These are phyloP conservation scores for Bruchidius siliquastri DNA, from an alignment of 2,888 invertebrate genomes.

Conservation along the genomic window DNA sequence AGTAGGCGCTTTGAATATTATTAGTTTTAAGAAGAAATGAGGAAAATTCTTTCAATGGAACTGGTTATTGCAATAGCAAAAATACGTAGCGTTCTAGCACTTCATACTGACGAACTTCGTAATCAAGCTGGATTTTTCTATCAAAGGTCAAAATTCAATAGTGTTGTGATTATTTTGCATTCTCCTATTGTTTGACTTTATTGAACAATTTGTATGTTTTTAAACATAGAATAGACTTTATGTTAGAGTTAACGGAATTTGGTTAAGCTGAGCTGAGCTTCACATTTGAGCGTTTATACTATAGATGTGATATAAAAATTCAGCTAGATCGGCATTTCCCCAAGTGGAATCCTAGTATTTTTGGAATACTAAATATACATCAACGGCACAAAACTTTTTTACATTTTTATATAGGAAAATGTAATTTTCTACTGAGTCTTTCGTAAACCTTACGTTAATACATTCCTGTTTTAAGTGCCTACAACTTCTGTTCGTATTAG, in stretches of 20 bases:
- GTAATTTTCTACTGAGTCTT: not conserved
- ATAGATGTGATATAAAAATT: not conserved
- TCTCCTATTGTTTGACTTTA: no score
- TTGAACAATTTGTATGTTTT: no score
- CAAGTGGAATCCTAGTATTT: not conserved
- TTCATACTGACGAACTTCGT: not conserved
- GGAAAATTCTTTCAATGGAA: not conserved
- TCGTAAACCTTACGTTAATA: slow-evolving; percentile 24
- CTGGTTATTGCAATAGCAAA: no score
- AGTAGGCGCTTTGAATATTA: not conserved
- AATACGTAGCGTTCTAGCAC: not conserved
- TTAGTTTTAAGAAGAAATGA: not conserved
- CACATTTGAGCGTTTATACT: no score
- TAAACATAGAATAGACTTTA: no score
- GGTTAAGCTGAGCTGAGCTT: no score
- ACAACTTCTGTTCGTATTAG: slow-evolving; percentile 23
- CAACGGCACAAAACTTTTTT: slow-evolving; percentile 11
- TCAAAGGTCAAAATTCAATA: no score
- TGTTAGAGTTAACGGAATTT: no score
- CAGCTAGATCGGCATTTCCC: not conserved
- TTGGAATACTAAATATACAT: slow-evolving; percentile 3
- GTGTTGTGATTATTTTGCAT: no score
- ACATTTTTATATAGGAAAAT: slow-evolving; percentile 10
- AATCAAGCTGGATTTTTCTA: not conserved
- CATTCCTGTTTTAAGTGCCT: slow-evolving; percentile 39